Evolutionary conservation across 2,113 vertebrate species (phyloP).

Genomic region (Ictidomys tridecemlineatus): DNA sequence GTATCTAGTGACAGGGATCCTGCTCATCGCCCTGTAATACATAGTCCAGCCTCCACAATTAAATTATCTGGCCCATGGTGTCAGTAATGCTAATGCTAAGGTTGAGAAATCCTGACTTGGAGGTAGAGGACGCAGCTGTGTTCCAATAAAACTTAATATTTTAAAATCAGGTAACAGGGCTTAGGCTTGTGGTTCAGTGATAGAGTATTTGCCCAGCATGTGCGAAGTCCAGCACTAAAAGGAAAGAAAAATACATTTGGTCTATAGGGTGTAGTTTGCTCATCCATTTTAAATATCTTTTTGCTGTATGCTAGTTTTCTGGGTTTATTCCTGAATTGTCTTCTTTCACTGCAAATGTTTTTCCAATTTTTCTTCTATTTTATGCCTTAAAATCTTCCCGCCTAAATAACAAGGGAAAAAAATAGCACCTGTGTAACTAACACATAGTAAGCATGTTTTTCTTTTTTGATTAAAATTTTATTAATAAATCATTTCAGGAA

Average conservation of each 20-base stretch:
- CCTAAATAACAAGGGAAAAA: neutral
- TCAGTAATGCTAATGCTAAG: neutral
- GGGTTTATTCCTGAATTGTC: neutral
- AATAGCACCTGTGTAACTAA: neutral
- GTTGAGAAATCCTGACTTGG: neutral
- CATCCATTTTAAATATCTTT: neutral
- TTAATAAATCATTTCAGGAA: slow-evolving; percentile 6
- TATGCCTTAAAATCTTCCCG: slow-evolving; percentile 28
- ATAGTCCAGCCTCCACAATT: neutral
- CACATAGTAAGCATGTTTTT: neutral
- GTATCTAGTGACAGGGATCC: neutral
- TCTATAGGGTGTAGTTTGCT: neutral
- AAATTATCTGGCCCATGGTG: neutral
- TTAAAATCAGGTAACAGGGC: neutral
- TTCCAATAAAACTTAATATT: neutral
- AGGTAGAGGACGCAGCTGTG: neutral
- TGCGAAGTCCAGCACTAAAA: too few species aligned
- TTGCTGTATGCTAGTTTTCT: neutral
- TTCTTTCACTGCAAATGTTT: slow-evolving; percentile 29
- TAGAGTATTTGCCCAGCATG: too few species aligned
- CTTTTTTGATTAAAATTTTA: slow-evolving; percentile 24
- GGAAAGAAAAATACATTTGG: too few species aligned
- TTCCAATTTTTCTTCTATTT: neutral
- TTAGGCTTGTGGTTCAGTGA: too few species aligned
- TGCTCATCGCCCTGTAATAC: neutral